Percentiles rank a stretch among this genome's conserved stretches.
Evolutionary conservation across 2,113 vertebrate species (phyloP).

Genomic region (Gracilinanus agilis): DNA sequence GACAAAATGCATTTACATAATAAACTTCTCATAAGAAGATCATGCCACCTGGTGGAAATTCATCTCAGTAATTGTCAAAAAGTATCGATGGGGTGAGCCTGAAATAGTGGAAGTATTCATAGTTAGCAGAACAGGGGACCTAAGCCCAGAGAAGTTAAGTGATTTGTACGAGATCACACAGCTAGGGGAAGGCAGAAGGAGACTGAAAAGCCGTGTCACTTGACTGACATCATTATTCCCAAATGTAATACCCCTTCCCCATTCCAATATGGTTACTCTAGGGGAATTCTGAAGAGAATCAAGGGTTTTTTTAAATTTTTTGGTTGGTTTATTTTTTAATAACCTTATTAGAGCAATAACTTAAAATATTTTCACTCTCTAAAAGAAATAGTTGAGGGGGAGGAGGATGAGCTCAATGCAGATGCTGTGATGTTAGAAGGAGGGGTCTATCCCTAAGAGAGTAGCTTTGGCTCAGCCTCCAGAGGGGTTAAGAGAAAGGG

Average conservation of each 20-base stretch:
- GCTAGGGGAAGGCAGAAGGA: not conserved
- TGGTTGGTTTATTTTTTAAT: not conserved
- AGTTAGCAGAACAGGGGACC: not conserved
- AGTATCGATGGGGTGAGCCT: conserved; percentile 57
- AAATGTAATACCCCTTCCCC: not conserved
- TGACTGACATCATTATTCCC: not conserved
- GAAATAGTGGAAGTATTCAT: not conserved
- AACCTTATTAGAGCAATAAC: not conserved
- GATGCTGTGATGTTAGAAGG: not conserved
- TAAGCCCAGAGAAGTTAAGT: not conserved
- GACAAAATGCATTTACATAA: conserved; percentile 72
- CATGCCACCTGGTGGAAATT: conserved; percentile 48
- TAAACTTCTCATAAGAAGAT: conserved; percentile 69
- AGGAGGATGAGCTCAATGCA: not conserved
- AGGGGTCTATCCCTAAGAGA: not conserved
- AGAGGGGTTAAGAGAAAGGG: not conserved
- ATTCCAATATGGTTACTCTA: not conserved
- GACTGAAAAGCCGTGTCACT: not conserved
- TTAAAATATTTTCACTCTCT: not conserved
- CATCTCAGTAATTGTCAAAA: conserved; percentile 63
- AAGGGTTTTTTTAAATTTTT: not conserved
- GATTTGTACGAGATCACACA: not conserved
- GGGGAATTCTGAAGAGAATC: not conserved
- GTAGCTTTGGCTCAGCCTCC: not conserved
- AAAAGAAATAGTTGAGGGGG: not conserved